Base-by-base conservation (phyloP, 2,888 invertebrate genomes). In the Smittia sp. region DNA sequence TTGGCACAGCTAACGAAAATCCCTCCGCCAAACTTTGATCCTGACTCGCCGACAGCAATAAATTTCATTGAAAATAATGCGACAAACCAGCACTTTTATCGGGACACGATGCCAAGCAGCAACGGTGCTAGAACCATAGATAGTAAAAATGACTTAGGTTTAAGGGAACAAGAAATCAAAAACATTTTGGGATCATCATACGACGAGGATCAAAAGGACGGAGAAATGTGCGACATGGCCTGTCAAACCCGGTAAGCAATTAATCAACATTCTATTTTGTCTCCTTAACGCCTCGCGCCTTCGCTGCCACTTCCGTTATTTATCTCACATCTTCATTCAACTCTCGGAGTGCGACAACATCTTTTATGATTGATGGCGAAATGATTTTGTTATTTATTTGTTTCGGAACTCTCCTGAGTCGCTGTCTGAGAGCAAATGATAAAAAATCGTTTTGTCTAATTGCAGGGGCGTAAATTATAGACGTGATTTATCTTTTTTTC, bases 221-320 rank as follows among this genome's bases (percentile, higher is more conserved):
- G 76, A 74, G 88, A 88, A 78, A 90, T 89, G 86, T 86, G 89
- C 77, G 90, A 90, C 80, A 89, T 86, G 80, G 89, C 89, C 72
- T 94, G 93, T 79, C 94, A 94, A 80, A 94, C 94, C 0, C 86
- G 93, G 76, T 93, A 92, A 80, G 91, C 91, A 78, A 82, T 92
- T 74, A 74, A 27, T 72, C 52, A 11, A 67, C 39, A 46, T 27
- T 62, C 11, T 13, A 63, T 63, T 63, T 63, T 27, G 9, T 27
- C 1, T 24, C 13, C n/a, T 63, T 58, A 4, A 15, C 52, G 52
- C n/a, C 4, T 18, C 15, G 18, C n/a, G 18, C 58, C 24, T 15
- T 58, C n/a, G n/a, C n/a, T 18, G 24, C 20, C 58, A 22, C 58
- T 18, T 58, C 58, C 20, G 24, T 15, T 52, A 52, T 52, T 15